phyloP scores from a whole-genome alignment of 2,888 invertebrate species.

The Tetragnatha montana region DNA sequence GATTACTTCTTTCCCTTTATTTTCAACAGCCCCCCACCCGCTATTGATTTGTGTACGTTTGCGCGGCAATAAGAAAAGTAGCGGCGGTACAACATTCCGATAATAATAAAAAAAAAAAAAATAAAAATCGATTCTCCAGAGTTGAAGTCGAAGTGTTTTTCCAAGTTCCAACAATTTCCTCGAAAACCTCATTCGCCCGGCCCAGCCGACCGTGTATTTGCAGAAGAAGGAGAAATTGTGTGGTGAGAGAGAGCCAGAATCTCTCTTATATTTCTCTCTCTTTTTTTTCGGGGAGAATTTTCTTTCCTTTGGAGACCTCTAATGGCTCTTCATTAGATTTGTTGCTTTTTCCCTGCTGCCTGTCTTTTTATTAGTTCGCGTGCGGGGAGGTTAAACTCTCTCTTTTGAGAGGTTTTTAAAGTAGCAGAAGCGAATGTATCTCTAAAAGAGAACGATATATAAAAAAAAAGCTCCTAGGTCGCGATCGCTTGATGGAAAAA shows the following conservation, averaged over 20 bases:
- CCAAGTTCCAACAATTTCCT: slow-evolving; percentile 43
- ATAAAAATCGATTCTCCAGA: slow-evolving; percentile 15
- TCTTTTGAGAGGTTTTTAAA: slow-evolving; percentile 9
- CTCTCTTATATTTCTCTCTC: slow-evolving; percentile 13
- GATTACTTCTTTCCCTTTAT: slow-evolving; percentile 35
- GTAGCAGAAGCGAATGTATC: background rate
- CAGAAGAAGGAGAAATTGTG: slow-evolving; percentile 21
- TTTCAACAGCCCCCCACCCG: slow-evolving; percentile 1
- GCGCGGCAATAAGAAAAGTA: slow-evolving; percentile 40
- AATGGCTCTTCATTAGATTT: slow-evolving; percentile 38
- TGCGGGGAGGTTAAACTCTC: slow-evolving; percentile 2
- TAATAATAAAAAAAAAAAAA: background rate
- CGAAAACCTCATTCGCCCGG: slow-evolving; percentile 45
- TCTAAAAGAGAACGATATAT: background rate
- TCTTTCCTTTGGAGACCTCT: slow-evolving; percentile 1
- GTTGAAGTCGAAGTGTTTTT: slow-evolving; percentile 43
- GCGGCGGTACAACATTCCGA: slow-evolving; percentile 2
- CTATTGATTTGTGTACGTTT: slow-evolving; percentile 49
- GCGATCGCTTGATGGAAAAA: too few species aligned
- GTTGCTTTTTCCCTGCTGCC: background rate
- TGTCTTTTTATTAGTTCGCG: background rate
- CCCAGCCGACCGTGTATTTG: slow-evolving; percentile 24
- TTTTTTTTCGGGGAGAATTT: background rate
- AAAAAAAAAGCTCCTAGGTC: too few species aligned
- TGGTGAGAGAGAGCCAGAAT: slow-evolving; percentile 9